phyloP scores from a whole-genome alignment of 2,888 invertebrate genomes.

The Microplitis manilae region DNA sequence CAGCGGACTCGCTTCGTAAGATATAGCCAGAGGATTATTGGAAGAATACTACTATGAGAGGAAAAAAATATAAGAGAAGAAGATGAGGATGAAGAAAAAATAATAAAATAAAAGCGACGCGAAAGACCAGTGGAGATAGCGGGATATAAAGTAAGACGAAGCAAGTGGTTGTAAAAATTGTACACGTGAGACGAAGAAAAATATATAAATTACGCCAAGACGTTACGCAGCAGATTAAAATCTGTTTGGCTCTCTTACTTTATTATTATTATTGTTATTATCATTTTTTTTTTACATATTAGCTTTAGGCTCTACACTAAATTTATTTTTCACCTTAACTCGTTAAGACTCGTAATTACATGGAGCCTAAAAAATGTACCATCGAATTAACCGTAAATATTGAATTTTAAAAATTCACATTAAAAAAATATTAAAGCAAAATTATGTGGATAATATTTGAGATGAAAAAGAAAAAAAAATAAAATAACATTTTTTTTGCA shows the following conservation, averaged over 20 bases:
- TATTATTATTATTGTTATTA: neutral
- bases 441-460: neutral
- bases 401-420: neutral
- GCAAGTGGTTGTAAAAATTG: neutral
- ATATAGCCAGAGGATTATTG: slow-evolving; percentile 6
- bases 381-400: neutral
- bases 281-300: slow-evolving; percentile 26
- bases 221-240: slow-evolving; percentile 27
- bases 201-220: slow-evolving; percentile 33
- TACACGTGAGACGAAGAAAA: slow-evolving; percentile 12
- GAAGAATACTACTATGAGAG: neutral
- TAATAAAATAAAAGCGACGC: neutral
- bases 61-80: slow-evolving; percentile 43
- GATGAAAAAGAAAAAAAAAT: slow-evolving; percentile 9
- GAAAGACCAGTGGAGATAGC: slow-evolving; percentile 17
- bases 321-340: slow-evolving; percentile 36
- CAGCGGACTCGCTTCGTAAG: slow-evolving; percentile 11
- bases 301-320: slow-evolving; percentile 17
- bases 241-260: slow-evolving; percentile 25
- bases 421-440: neutral
- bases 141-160: slow-evolving; percentile 15
- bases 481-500: neutral
- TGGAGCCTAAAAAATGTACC: neutral
- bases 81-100: slow-evolving; percentile 36
- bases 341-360: slow-evolving; percentile 36